phyloP scores from a whole-genome alignment of 2,888 invertebrate species.

The Chalcosyrphus nemorum region DNA sequence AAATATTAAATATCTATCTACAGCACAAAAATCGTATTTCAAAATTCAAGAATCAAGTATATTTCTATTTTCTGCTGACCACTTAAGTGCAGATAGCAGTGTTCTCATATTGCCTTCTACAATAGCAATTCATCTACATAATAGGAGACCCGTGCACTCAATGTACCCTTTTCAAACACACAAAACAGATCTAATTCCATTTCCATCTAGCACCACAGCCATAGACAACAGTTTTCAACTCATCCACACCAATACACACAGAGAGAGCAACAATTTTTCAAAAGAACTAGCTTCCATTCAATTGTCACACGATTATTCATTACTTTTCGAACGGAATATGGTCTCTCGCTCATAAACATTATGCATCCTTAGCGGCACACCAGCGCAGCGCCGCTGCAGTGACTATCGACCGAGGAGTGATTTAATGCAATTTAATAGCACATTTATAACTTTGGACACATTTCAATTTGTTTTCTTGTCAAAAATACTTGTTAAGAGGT shows the following conservation, averaged over 20 bases:
- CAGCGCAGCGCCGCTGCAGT: constrained; percentile 18
- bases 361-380: constrained; percentile 29
- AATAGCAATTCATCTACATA: neutral
- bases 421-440: constrained; percentile 73
- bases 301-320: constrained; percentile 55
- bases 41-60: neutral
- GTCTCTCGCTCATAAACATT: constrained; percentile 3
- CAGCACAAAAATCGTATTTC: neutral
- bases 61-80: constrained; percentile 1
- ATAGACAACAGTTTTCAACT: constrained; percentile 1
- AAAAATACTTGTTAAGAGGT: constrained; percentile 54
- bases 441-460: constrained; percentile 72
- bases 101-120: constrained; percentile 7
- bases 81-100: neutral
- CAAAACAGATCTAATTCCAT: constrained; percentile 28
- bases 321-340: constrained; percentile 20
- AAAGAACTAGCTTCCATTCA: constrained; percentile 33
- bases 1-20: neutral
- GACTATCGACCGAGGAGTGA: constrained; percentile 63
- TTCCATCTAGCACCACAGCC: constrained; percentile 18
- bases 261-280: constrained; percentile 17
- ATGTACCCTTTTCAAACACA: neutral
- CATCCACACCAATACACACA: neutral
- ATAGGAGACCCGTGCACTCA: neutral
- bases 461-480: constrained; percentile 73